Evolutionary conservation across 2,113 vertebrate genomes (phyloP).

Genomic region (Plecturocebus donacophilus): DNA sequence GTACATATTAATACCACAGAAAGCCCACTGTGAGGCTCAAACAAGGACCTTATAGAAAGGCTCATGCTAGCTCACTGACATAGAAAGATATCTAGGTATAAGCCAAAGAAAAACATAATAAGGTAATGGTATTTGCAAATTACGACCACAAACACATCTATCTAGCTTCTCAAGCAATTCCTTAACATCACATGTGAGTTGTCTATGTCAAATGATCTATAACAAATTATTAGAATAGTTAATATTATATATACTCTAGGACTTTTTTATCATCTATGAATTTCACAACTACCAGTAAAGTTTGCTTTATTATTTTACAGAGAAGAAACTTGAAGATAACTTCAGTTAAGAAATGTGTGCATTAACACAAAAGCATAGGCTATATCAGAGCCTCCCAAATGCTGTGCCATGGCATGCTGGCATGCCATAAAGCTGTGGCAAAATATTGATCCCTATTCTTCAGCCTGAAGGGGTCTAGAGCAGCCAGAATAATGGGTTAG

Average conservation of each 20-base stretch:
- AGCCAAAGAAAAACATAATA: background rate
- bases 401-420: background rate
- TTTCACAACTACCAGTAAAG: background rate
- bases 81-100: background rate
- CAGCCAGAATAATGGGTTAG: background rate
- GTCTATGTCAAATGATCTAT: background rate
- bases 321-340: background rate
- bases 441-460: background rate
- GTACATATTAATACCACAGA: background rate
- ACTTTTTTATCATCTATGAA: background rate
- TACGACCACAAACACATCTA: background rate
- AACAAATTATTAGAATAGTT: background rate
- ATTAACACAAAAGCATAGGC: background rate
- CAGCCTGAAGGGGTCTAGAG: background rate
- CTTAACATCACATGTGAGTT: background rate
- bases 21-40: background rate
- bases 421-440: background rate
- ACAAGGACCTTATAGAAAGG: background rate
- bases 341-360: background rate
- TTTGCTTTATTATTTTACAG: background rate
- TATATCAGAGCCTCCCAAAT: background rate
- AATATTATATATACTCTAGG: background rate
- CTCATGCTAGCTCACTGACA: background rate
- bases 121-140: background rate
- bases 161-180: background rate